Evolutionary conservation across 2,113 vertebrate species (phyloP).

Genomic region (Phyllopteryx taeniolatus): DNA sequence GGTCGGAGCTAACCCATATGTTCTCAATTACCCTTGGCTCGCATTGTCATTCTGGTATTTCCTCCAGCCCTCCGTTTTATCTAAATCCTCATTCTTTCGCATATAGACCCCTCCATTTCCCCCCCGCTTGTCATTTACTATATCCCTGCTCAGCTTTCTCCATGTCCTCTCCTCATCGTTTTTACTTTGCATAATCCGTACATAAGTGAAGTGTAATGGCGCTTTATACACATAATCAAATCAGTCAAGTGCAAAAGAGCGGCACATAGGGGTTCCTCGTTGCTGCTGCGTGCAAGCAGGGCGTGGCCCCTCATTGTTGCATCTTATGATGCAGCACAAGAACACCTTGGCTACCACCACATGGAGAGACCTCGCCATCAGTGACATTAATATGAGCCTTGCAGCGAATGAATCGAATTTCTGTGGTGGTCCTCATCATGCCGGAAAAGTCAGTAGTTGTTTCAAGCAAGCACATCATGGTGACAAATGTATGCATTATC

Average conservation of each 20-base stretch:
- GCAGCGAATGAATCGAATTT: background rate
- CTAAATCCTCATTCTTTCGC: conserved; percentile 23
- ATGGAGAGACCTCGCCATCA: conserved; percentile 13
- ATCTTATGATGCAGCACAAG: conserved; percentile 9
- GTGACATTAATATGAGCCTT: conserved; percentile 13
- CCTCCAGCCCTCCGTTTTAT: conserved; percentile 55
- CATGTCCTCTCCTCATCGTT: background rate
- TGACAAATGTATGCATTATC: background rate
- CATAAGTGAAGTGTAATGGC: background rate
- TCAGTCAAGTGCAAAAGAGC: conserved; percentile 24
- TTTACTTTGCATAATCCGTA: background rate
- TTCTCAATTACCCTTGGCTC: conserved; percentile 76
- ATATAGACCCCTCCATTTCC: conserved; percentile 30
- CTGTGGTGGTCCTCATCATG: no score
- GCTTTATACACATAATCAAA: conserved; percentile 29
- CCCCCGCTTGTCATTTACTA: conserved; percentile 10
- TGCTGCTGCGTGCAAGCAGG: conserved; percentile 17
- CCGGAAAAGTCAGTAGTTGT: background rate
- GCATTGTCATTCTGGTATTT: conserved; percentile 79
- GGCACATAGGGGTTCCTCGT: conserved; percentile 5
- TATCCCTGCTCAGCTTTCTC: background rate
- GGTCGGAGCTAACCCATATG: conserved; percentile 68
- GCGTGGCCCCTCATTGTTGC: conserved; percentile 27
- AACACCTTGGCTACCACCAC: conserved; percentile 11
- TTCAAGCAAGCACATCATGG: background rate